Conservation (phyloP, 1,140 invertebrate genomes). For the Brachionus calyciflorus region DNA sequence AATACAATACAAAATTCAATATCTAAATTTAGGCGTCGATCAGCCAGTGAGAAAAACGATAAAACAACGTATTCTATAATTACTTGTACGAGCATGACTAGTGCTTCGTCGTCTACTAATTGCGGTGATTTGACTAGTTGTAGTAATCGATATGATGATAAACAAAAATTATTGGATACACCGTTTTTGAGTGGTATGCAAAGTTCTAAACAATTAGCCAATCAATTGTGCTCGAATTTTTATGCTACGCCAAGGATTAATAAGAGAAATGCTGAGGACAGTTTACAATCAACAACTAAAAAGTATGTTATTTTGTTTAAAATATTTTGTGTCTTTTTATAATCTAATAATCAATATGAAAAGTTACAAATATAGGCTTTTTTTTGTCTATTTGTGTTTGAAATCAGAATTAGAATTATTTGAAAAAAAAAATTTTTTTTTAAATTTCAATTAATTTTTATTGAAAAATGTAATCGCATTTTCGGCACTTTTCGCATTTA, state of each 20-base stretch:
- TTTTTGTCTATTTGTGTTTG: too few relatives aligned
- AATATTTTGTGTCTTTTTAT: not conserved
- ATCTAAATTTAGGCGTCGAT: conserved; percentile 42
- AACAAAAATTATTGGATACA: conserved; percentile 26
- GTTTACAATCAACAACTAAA: conserved; percentile 39
- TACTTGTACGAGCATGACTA: conserved; percentile 40
- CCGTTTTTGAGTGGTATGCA: not conserved
- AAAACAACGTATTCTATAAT: conserved; percentile 40
- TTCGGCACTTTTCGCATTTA: too few relatives aligned
- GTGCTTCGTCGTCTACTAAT: conserved; percentile 14
- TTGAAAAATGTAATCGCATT: too few relatives aligned
- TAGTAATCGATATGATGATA: conserved; percentile 1
- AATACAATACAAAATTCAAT: conserved; percentile 46
- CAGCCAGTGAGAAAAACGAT: conserved; percentile 43
- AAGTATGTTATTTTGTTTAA: conserved; percentile 9
- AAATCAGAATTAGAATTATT: too few relatives aligned
- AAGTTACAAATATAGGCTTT: too few relatives aligned
- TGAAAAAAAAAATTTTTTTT: too few relatives aligned
- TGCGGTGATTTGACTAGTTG: conserved; percentile 17
- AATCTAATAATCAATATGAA: too few relatives aligned
- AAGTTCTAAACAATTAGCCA: conserved; percentile 13
- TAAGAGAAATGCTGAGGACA: conserved; percentile 40
- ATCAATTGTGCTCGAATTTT: conserved; percentile 27
- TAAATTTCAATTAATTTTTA: too few relatives aligned
- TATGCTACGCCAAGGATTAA: conserved; percentile 33